A percentile compares a stretch with the other conserved stretches of the same genome.
Evolutionary conservation across 2,888 invertebrate species (phyloP).

Genomic region (Oscheius onirici): DNA sequence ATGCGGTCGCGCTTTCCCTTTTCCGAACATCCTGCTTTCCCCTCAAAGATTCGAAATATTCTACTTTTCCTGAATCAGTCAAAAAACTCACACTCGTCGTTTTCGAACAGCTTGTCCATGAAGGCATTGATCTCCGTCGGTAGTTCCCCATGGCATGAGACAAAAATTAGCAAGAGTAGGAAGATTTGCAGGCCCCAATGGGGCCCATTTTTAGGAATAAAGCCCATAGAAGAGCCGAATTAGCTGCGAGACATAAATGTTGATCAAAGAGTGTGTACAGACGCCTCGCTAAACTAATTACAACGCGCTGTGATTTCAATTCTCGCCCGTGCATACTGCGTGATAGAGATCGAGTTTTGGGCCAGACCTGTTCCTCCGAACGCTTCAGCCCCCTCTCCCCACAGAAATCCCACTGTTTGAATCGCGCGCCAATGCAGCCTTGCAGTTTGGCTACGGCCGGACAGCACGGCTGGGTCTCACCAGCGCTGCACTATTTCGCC

Average conservation of each 20-base stretch:
- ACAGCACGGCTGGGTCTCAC: conserved; percentile 37
- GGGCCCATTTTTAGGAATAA: conserved; percentile 34
- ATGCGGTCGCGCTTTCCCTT: neutral
- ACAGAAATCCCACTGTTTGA: neutral
- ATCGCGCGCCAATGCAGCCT: conserved; percentile 35
- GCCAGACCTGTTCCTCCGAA: conserved; percentile 29
- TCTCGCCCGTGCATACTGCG: conserved; percentile 34
- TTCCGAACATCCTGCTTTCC: neutral
- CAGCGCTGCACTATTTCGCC: conserved; percentile 35
- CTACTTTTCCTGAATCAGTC: neutral
- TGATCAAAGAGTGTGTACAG: conserved; percentile 16
- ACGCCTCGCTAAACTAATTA: conserved; percentile 36
- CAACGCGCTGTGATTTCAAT: conserved; percentile 38
- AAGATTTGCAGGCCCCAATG: conserved; percentile 33
- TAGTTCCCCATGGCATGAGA: conserved; percentile 39
- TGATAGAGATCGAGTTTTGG: conserved; percentile 35
- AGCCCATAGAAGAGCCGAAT: conserved; percentile 36
- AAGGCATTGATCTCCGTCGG: conserved; percentile 67
- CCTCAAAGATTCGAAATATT: neutral
- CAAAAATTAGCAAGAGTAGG: neutral
- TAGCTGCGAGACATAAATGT: conserved; percentile 19
- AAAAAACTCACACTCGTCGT: conserved; percentile 63
- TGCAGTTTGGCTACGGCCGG: conserved; percentile 47
- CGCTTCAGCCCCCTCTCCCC: neutral
- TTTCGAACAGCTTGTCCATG: conserved; percentile 67